A percentile compares a stretch with the other conserved stretches of the same genome.
These are phyloP conservation scores for Scolopax mira DNA, from an alignment of 2,113 vertebrate species.

Conservation along the genomic window DNA sequence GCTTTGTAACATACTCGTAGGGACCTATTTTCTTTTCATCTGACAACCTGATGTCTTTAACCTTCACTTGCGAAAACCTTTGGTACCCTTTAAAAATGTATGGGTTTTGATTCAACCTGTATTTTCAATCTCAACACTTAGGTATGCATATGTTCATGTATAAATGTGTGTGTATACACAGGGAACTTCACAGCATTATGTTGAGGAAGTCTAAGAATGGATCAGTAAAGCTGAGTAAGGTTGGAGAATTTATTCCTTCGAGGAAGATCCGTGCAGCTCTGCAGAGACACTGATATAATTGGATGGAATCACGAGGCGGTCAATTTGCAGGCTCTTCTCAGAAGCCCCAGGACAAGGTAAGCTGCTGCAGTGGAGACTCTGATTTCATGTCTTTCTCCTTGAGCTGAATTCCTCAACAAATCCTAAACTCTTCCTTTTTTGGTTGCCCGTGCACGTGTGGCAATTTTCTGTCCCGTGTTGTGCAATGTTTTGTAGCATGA, in stretches of 20 bases:
- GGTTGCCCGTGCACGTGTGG: rapidly evolving
- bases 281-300: not conserved
- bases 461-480: not conserved
- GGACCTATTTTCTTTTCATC: not conserved
- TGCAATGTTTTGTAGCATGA: not conserved
- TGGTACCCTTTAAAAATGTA: not conserved
- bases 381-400: not conserved
- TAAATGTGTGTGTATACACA: not conserved
- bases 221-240: not conserved
- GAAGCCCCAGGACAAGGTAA: not conserved
- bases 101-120: not conserved
- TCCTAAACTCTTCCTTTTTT: not conserved
- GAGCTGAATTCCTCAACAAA: not conserved
- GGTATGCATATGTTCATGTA: rapidly evolving
- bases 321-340: not conserved
- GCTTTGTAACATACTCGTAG: not conserved
- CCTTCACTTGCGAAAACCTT: not conserved
- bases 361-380: not conserved
- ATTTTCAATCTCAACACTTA: not conserved
- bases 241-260: not conserved
- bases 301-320: not conserved
- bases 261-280: not conserved
- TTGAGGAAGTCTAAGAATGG: not conserved
- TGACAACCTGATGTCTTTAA: not conserved
- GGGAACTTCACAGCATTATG: not conserved